These are phyloP conservation scores for Notamacropus eugenii DNA, from an alignment of 2,797 vertebrate species.

Conservation along the genomic window DNA sequence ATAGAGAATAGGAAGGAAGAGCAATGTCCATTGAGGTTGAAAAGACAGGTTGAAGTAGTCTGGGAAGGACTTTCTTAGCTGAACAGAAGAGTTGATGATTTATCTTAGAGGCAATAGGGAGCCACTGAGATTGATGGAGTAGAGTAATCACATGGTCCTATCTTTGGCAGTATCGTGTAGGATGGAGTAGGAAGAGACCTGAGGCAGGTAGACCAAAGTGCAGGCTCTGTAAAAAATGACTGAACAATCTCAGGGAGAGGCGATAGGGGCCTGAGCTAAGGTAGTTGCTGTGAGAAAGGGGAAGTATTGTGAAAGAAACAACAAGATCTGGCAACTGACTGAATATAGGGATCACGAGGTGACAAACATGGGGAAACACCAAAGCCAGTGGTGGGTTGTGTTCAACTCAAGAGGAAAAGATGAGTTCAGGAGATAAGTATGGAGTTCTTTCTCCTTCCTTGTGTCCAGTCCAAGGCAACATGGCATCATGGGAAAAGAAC, in stretches of 20 bases:
- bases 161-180: not conserved
- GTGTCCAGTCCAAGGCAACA: not conserved
- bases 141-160: not conserved
- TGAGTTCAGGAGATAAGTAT: not conserved
- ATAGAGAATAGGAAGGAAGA: not conserved
- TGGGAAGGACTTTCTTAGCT: not conserved
- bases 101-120: not conserved
- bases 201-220: not conserved
- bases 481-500: not conserved
- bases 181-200: not conserved
- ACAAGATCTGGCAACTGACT: not conserved
- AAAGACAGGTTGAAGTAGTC: not conserved
- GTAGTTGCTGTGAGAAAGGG: not conserved
- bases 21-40: not conserved
- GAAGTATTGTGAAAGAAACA: not conserved
- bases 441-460: not conserved
- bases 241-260: not conserved
- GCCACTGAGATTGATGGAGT: not conserved
- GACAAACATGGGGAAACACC: not conserved
- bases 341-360: not conserved
- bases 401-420: not conserved
- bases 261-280: not conserved
- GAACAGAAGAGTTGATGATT: not conserved
- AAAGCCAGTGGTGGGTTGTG: not conserved
- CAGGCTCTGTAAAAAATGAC: not conserved